Base-by-base conservation (phyloP, 1,140 invertebrate species). In the Scaptomyza pallida region DNA sequence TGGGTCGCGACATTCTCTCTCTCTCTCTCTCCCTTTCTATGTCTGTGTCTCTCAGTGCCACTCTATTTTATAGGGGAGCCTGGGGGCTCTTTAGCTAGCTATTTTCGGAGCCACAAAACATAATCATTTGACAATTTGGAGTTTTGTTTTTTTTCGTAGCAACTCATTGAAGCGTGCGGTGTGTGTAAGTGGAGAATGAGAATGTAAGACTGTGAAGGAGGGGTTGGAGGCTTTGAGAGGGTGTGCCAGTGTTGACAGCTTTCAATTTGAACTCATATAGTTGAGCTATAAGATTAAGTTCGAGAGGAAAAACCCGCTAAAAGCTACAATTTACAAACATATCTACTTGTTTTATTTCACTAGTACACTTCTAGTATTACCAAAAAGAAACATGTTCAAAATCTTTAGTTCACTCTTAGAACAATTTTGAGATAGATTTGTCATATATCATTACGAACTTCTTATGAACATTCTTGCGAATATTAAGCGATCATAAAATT, bases 91-190 rank as follows among this genome's bases (percentile, higher is more conserved):
- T 54, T 37, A 15, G n/a, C 65, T 21, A 21, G 10, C 10, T 64
- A 71, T 70, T 71, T 70, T 64, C 60, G 63, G 35, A 54, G 13
- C 41, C 60, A 19, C 35, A 54, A 63, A 61, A 74, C 60, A 71
- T 71, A 70, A 74, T 74, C 67, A 71, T 71, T 60, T 26, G 44
- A 70, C 37, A 41, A 70, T 70, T 70, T 64, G 44, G 19, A 35
- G 51, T 35, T 43, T 4, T 63, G 6, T 4, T n/a, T 2, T 16
- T 23, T 56, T 56, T 23, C 17, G 17, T 35, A 30, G 37, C 43
- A 51, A 48, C 57, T 47, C 30, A 54, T 35, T 61, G 47, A 52
- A 30, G 56, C 40, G 41, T 19, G 15, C 37, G 41, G 48, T 62
- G 57, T 47, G 43, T 6, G 30, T 16, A 44, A 3, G 8, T 30